Base-by-base conservation (phyloP, 2,888 invertebrate genomes). In the Ophion costatus region DNA sequence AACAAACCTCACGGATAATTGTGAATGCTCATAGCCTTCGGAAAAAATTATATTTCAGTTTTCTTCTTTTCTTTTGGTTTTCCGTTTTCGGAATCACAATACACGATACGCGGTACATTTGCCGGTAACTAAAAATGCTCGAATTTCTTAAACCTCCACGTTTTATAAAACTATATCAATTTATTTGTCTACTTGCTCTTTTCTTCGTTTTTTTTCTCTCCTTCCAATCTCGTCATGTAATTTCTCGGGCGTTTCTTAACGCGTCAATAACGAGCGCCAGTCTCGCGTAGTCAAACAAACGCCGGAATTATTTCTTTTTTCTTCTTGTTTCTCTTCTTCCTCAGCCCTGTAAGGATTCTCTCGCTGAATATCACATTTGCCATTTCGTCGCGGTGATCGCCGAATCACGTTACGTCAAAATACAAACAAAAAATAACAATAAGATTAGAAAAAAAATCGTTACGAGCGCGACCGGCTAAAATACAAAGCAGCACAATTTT, bases 341-440 rank as follows among this genome's bases (percentile, higher is more conserved):
- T 71, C 10, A 61, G 38, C 57, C 74, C 64, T 78, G 66, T 67
- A 70, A 82, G 78, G 75, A 79, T 84, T 61, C 64, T 66, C 66
- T 61, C 73, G 74, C 79, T 75, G 38, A 64, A 84, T 84, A 84
- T 84, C 84, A 84, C 84, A 84, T 80, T 77, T 77, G 75, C 75
- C 76, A 73, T 78, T 61, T 59, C 69, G 51, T 79, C 75, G 67
- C 77, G 24, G 45, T 79, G 66, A 82, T 82, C 70, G 57, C 64
- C 74, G 71, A 84, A 82, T 82, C 82, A 71, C 74, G 59, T 74
- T 51, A 38, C 66, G 73, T 63, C 20, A 51, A 24, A 78, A 78
- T 73, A 76, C 38, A 63, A 70, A 70, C 45, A 73, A 77, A 29
- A 45, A 71, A 45, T 57, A 66, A 59, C 56, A 45, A 63, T 38